Base-by-base conservation (phyloP, 2,113 vertebrate species). In the Halcyon malimbica region DNA sequence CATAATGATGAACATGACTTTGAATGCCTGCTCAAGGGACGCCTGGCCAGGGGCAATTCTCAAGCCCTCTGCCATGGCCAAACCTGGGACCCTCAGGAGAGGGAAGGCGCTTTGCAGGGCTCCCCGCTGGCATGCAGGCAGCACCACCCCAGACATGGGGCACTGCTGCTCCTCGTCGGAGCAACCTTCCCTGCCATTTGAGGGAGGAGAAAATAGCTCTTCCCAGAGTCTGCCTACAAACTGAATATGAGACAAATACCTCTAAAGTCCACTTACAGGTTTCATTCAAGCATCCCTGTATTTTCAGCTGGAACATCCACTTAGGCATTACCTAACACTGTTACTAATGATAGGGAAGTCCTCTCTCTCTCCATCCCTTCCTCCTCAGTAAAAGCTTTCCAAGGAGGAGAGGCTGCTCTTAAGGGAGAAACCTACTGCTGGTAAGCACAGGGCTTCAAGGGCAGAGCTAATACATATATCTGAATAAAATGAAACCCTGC, bases 191-290 rank as follows among this genome's bases (percentile, higher is more conserved):
- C 42, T 51, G 53, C 9, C 29, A 23, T 11, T 39, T 4, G 0
- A 80, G 25, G 31, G 44, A 33, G 28, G 42, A 50, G 50, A 71
- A n/a, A 33, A 48, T 1, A 8, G 26, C 10, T 90, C 60, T 83
- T 83, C 37, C 67, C 53, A 19, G n/a, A 46, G 11, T 33, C 1
- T 37, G 60, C 48, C 67, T 79, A 28, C 25, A 42, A 50, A 44
- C 13, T 3, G 25, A 68, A 7, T 42, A 14, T 3, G 7, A 1
- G 1, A 33, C 53, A 35, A 3, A 26, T 2, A 37, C 53, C 54
- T 68, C 60, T 8, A 13, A 15, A 35, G 54, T 74, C 60, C 1
- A 3, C 48, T 56, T 15, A 23, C 31, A 59, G n/a, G 37, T 17
- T 77, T 29, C 41, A 24, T 11, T 78, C 48, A 51, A 62, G 59